Conservation (phyloP, 2,888 invertebrate species). For the Vandiemenella viatica region DNA sequence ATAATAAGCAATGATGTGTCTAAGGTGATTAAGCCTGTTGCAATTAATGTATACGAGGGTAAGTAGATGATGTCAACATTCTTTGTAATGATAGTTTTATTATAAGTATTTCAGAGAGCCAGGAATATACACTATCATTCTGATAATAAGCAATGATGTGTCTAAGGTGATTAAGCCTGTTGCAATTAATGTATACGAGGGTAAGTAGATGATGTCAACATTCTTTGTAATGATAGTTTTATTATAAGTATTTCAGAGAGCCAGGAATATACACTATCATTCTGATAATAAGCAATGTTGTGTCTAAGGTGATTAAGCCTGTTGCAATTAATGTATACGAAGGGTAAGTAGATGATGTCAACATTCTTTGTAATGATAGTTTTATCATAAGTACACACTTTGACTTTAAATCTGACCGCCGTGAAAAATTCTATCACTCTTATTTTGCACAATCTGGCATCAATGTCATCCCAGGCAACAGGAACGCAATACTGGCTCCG, state of each 20-base stretch:
- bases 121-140: conserved; percentile 60
- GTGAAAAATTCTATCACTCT: conserved; percentile 62
- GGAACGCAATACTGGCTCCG: too few relatives aligned
- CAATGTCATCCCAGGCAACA: too few relatives aligned
- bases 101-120: conserved; percentile 55
- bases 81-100: too few relatives aligned
- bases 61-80: too few relatives aligned
- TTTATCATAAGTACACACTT: too few relatives aligned
- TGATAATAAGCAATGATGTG: conserved; percentile 64
- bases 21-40: conserved; percentile 48
- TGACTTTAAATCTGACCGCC: conserved; percentile 50
- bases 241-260: conserved; percentile 55
- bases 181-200: conserved; percentile 70
- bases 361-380: too few relatives aligned
- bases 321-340: conserved; percentile 69
- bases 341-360: too few relatives aligned
- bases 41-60: conserved; percentile 77
- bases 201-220: too few relatives aligned
- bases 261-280: conserved; percentile 61
- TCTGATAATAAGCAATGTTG: conserved; percentile 61
- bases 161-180: conserved; percentile 51
- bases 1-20: conserved; percentile 64
- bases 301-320: conserved; percentile 50
- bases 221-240: too few relatives aligned
- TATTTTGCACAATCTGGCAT: conserved; percentile 62